Evolutionary conservation across 2,113 vertebrate genomes (phyloP), one percentile per base, ranked within the genome.

Genomic region (Myrmecobius fasciatus): DNA sequence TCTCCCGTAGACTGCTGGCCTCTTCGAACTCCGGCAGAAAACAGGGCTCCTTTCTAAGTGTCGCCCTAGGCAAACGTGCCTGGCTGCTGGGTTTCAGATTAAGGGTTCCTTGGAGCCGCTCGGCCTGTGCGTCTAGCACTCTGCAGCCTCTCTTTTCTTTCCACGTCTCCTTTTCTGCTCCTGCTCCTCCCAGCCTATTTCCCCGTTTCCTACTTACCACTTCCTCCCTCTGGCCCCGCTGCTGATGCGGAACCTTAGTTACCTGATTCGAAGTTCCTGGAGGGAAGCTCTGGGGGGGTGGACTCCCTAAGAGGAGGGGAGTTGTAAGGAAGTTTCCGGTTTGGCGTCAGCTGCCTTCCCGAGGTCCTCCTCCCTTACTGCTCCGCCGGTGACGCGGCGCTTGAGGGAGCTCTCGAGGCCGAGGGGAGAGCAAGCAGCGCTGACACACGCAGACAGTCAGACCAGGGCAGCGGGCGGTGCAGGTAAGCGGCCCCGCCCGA

Each of bases 351-450:
- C 96, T 94, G 96, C 92, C 60, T 95, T 93, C 88, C 93, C 92
- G n/a, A 95, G 97, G 97, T 97, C 97, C 97, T 97, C 97, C 95
- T 95, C 97, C 93, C 89, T 89, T 95, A 95, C 95, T 96, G 91
- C 0, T 94, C 75, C 0, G 93, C 93, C 14, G 0, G 94, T 95
- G 98, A 93, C 95, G 93, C 95, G 48, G 96, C 95, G 75, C 96
- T 1, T 1, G 22, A 89, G 52, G 48, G 92, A 53, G 53, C 53
- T 56, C 48, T 56, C 47, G 24, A 0, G 83, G 54, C 95, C 7
- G 95, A 93, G 53, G 96, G 14, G 48, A 94, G 95, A 90, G 94
- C 8, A 24, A 53, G 26, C 1, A 89, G 67, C 26, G 53, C 47
- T 17, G 92, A 51, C 31, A 91, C 48, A 48, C 24, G 56, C 43